Percentiles rank a stretch among this genome's conserved stretches.
Evolutionary conservation across 1,140 invertebrate genomes (phyloP).

Genomic region (Drosophila aff.): DNA sequence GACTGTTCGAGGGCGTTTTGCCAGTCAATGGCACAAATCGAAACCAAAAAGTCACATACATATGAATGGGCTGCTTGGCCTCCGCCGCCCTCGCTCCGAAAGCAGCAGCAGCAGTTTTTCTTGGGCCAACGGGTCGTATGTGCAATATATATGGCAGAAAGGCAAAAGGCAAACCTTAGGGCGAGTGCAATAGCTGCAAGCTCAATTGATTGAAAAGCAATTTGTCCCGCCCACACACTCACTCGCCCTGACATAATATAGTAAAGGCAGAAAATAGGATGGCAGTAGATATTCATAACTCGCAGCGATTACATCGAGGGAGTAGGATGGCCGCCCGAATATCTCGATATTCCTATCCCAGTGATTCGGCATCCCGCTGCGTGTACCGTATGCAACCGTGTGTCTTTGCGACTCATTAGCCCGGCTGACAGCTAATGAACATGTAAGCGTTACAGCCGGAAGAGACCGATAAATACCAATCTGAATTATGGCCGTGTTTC

Average conservation of each 20-base stretch:
- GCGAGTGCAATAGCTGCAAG: constrained; percentile 76
- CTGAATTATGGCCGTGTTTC: constrained; percentile 20
- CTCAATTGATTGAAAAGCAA: constrained; percentile 83
- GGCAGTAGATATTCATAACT: constrained; percentile 52
- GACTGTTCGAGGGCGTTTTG: constrained; percentile 72
- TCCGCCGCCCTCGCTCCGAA: constrained; percentile 6
- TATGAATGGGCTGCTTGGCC: constrained; percentile 55
- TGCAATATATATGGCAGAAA: constrained; percentile 43
- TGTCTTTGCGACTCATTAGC: not conserved
- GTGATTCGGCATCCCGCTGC: constrained; percentile 10
- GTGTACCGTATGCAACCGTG: constrained; percentile 7
- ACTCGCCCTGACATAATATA: constrained; percentile 17
- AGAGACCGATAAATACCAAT: constrained; percentile 21
- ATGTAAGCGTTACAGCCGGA: constrained; percentile 33
- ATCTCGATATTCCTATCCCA: not conserved
- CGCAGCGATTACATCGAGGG: constrained; percentile 32
- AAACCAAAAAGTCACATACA: constrained; percentile 34
- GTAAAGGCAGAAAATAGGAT: constrained; percentile 60
- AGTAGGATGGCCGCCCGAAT: not conserved
- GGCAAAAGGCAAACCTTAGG: constrained; percentile 40
- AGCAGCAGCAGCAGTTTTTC: not conserved
- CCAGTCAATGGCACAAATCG: constrained; percentile 69
- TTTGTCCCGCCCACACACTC: constrained; percentile 52
- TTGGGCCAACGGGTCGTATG: constrained; percentile 53
- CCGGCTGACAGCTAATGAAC: constrained; percentile 38